A percentile compares a stretch with the other conserved stretches of the same genome.
These are phyloP conservation scores for Lutjanus argentimaculatus DNA, from an alignment of 2,797 vertebrate genomes.

Conservation along the genomic window DNA sequence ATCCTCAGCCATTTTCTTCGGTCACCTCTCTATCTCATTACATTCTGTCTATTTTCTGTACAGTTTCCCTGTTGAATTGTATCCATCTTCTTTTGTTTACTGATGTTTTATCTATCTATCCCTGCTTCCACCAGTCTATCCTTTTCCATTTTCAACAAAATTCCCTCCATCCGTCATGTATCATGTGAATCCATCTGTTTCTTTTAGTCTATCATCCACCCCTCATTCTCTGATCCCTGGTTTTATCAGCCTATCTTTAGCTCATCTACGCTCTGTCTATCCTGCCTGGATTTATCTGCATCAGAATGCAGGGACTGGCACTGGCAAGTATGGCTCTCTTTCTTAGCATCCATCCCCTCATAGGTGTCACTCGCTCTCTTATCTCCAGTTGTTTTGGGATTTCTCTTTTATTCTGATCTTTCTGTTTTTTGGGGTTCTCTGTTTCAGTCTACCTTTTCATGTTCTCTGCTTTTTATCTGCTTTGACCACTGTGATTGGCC, in stretches of 20 bases:
- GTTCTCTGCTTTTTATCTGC: not conserved
- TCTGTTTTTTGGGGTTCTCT: not conserved
- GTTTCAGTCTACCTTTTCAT: slow-evolving; percentile 19
- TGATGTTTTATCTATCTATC: slow-evolving; percentile 16
- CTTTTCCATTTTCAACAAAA: slow-evolving; percentile 19
- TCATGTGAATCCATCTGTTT: slow-evolving; percentile 44
- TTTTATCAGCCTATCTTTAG: slow-evolving; percentile 61
- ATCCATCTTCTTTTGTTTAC: slow-evolving; percentile 35
- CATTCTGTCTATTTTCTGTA: slow-evolving; percentile 10
- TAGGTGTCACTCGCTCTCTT: slow-evolving; percentile 27
- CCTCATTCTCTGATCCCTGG: slow-evolving; percentile 36
- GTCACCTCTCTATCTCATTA: not conserved
- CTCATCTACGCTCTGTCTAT: slow-evolving; percentile 45
- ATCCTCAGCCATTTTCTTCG: not conserved
- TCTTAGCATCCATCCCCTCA: slow-evolving; percentile 35
- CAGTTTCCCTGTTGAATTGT: slow-evolving; percentile 2
- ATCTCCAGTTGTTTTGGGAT: slow-evolving; percentile 29
- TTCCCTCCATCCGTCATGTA: slow-evolving; percentile 21
- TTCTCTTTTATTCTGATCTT: slow-evolving; percentile 29
- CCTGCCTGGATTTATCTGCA: slow-evolving; percentile 46
- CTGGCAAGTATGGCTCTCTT: slow-evolving; percentile 31
- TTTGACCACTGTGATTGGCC: slow-evolving; percentile 2
- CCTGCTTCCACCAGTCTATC: slow-evolving; percentile 1
- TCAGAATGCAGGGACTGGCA: slow-evolving; percentile 14
- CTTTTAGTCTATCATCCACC: slow-evolving; percentile 31